Evolutionary conservation across 2,113 vertebrate genomes (phyloP).

Genomic region (Dascyllus trimaculatus): DNA sequence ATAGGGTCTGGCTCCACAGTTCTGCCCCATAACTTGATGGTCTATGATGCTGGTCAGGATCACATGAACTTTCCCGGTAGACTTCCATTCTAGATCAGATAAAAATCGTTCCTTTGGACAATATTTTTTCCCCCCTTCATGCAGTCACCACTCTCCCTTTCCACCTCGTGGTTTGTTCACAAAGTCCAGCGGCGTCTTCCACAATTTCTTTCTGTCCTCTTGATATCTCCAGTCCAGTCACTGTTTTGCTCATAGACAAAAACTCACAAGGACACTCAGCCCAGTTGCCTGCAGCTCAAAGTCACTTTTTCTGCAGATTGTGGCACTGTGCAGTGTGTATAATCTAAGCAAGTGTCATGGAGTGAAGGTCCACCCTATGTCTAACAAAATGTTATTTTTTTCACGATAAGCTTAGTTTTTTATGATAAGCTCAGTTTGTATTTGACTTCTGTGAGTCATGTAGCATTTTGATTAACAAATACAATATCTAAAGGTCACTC

Average conservation of each 20-base stretch:
- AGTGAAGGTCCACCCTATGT: background rate
- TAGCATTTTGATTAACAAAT: too few species aligned
- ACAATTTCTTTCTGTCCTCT: background rate
- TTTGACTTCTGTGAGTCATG: too few species aligned
- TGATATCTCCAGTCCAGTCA: constrained; percentile 8
- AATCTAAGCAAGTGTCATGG: constrained; percentile 53
- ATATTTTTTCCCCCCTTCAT: background rate
- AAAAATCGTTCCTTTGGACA: constrained; percentile 7
- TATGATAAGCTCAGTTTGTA: too few species aligned
- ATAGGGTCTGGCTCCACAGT: constrained; percentile 59
- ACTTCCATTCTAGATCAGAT: constrained; percentile 25
- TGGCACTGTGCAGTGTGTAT: constrained; percentile 53
- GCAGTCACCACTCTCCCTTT: background rate
- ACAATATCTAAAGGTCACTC: too few species aligned
- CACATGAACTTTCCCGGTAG: constrained; percentile 22
- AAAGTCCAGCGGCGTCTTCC: background rate
- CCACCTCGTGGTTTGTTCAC: constrained; percentile 1
- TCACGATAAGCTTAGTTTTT: too few species aligned
- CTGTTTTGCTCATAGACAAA: constrained; percentile 20
- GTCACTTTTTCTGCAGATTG: constrained; percentile 43
- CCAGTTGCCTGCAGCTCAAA: constrained; percentile 32
- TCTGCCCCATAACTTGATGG: constrained; percentile 22
- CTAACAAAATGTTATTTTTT: too few species aligned
- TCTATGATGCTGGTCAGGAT: constrained; percentile 11
- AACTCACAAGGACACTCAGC: constrained; percentile 26